A percentile compares a stretch with the other conserved stretches of the same genome.
Conservation (phyloP, 1,140 invertebrate genomes). For the Gonatopus flavifemur region DNA sequence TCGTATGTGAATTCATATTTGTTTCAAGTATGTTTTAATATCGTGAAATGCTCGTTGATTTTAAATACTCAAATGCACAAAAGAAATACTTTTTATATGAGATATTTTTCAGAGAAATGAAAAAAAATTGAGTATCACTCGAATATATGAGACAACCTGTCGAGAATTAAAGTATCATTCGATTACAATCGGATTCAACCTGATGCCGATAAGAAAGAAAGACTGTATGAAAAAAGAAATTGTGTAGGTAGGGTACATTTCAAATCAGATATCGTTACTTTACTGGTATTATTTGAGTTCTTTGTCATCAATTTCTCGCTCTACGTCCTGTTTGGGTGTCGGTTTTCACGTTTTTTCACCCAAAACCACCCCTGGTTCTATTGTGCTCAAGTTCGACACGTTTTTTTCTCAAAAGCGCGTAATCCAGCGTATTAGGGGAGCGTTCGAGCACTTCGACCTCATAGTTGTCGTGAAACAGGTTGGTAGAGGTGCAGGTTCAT, state of each 20-base stretch:
- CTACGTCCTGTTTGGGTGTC: constrained; percentile 56
- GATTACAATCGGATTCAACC: constrained; percentile 45
- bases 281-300: constrained; percentile 47
- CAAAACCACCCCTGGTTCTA: constrained; percentile 51
- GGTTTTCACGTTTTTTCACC: constrained; percentile 58
- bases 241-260: constrained; percentile 28
- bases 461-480: constrained; percentile 46
- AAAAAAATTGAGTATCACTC: too few species aligned
- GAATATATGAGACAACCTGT: too few species aligned
- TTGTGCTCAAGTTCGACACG: constrained; percentile 31
- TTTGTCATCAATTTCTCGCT: constrained; percentile 55
- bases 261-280: constrained; percentile 52
- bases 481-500: constrained; percentile 49
- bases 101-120: too few species aligned
- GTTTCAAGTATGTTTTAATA: too few species aligned
- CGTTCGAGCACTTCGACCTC: constrained; percentile 49
- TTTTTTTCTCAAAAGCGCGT: constrained; percentile 52
- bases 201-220: constrained; percentile 20
- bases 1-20: too few species aligned
- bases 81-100: too few species aligned
- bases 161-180: constrained; percentile 8
- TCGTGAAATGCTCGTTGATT: too few species aligned
- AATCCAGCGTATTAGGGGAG: constrained; percentile 53
- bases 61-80: too few species aligned
- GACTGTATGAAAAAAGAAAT: constrained; percentile 21